Base-by-base conservation (phyloP, 2,888 invertebrate genomes). In the Cataglyphis albicans region DNA sequence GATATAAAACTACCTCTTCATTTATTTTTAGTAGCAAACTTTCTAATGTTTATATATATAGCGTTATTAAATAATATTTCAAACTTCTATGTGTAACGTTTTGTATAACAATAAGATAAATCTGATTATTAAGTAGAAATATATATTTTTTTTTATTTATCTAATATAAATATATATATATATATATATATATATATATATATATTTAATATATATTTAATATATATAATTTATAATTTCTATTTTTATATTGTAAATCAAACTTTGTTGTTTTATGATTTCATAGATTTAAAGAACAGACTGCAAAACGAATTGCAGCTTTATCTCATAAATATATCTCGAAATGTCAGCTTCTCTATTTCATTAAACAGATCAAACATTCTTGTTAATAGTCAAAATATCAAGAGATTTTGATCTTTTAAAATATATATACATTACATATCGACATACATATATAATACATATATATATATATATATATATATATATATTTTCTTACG, bases 401-500 rank as follows among this genome's bases (percentile, higher is more conserved):
- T 73, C 52, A 73, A 74, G 38, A 29, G 25, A 35, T 81, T 52
- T 83, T 76, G 59, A 52, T 52, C 52, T 52, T 52, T 52, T 52
- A 52, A 61, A 2, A 61, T 29, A 61, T n/a, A 29, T 41, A 25
- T 44, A 72, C 21, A 57, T 73, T 35, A 74, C 29, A 74, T 63
- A 74, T 74, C n/a, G 7, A 18, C 25, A 48, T 48, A n/a, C n/a
- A 41, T 41, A 41, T 44, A 83, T 6, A 48, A 48, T 48, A n/a
- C 3, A 41, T 41, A 41, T 59, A 83, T 76, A 75, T 52, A 32
- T 44, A 75, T 57, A 41, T 41, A 41, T 59, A 83, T 76, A 75
- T 52, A 32, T 44, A 75, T 57, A 87, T 84, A 82, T 87, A 83
- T 87, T 84, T 87, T 86, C 67, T 81, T 88, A 88, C 82, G 32